These are phyloP conservation scores for Tachina lurida DNA, from an alignment of 2,888 invertebrate species.

Conservation along the genomic window DNA sequence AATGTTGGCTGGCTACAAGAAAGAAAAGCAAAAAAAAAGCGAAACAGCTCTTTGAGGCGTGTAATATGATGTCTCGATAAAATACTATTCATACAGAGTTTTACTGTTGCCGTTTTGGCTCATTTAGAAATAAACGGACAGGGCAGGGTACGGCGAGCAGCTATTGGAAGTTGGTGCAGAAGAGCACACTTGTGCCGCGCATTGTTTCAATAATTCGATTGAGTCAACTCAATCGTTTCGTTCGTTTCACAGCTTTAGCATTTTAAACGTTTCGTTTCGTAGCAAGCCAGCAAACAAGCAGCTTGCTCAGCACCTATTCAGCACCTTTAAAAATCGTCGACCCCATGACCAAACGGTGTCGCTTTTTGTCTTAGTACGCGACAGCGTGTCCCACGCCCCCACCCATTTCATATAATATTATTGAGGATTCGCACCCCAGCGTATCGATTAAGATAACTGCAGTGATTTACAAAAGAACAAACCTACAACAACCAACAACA, in stretches of 20 bases:
- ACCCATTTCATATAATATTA: slow-evolving; percentile 67
- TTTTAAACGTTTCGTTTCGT: slow-evolving; percentile 27
- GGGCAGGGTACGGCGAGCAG: neutral
- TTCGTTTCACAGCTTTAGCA: slow-evolving; percentile 8
- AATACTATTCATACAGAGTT: slow-evolving; percentile 77
- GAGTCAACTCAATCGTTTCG: slow-evolving; percentile 35
- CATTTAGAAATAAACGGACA: slow-evolving; percentile 55
- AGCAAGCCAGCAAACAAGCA: slow-evolving; percentile 5
- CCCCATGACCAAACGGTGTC: slow-evolving; percentile 72
- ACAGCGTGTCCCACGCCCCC: slow-evolving; percentile 71
- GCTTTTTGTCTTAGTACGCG: slow-evolving; percentile 66
- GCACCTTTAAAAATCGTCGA: slow-evolving; percentile 68
- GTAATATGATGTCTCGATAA: slow-evolving; percentile 83
- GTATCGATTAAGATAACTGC: slow-evolving; percentile 72
- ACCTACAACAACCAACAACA: slow-evolving; percentile 35
- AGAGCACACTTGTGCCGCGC: slow-evolving; percentile 41
- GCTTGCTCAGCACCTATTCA: slow-evolving; percentile 63
- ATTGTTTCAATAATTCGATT: slow-evolving; percentile 48
- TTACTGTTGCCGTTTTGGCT: slow-evolving; percentile 54
- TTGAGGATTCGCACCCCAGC: slow-evolving; percentile 70
- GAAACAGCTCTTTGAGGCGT: slow-evolving; percentile 81
- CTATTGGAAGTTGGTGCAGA: slow-evolving; percentile 3
- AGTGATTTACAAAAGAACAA: slow-evolving; percentile 67
- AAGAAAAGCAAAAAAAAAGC: slow-evolving; percentile 75
- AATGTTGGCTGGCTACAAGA: slow-evolving; percentile 57